Base-by-base conservation (phyloP, 53 echinoderm and acorn worm genomes). In the Astropecten irregularis region DNA sequence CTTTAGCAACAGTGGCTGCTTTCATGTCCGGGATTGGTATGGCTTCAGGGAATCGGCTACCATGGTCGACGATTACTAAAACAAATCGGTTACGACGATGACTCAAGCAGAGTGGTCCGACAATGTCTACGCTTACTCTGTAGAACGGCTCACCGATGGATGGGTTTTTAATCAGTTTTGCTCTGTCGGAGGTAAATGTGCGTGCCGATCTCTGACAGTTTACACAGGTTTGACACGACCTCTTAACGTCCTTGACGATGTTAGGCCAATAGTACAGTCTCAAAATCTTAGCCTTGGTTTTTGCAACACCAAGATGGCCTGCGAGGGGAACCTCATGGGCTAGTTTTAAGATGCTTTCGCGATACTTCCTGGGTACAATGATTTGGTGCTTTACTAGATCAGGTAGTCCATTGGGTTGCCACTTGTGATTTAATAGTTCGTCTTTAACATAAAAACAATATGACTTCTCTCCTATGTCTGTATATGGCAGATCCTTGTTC, bases 11-110 rank as follows among this genome's bases (percentile, higher is more conserved):
- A 4, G 74, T 53, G 0, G 33, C 33, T 31, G 71, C 53, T 14
- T 20, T 50, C 46, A 38, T 27, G 32, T 76, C 77, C 18, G 35
- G 49, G 0, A 85, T 49, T 36, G 85, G 71, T 25, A 90, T 81
- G 35, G 85, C 90, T 20, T 90, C 85, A 4, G 90, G 90, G 28
- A 44, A 90, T 13, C 81, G 46, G 3, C 81, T 90, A 1, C 58
- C 63, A 36, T 90, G 79, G 19, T 90, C 85, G n/a, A 79, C 68
- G 0, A 90, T 65, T 1, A 85, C 85, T 22, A 85, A 31, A 15
- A 70, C 40, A 55, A 68, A 85, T 30, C 69, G 74, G 28, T 90
- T 90, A 1, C 81, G 69, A 3, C 19, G 46, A 27, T 69, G 56
- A 26, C 67, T 58, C 39, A 68, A 53, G 49, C 48, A 47, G 9